phyloP scores from a whole-genome alignment of 2,797 vertebrate genomes.

The Artibeus jamaicensis region DNA sequence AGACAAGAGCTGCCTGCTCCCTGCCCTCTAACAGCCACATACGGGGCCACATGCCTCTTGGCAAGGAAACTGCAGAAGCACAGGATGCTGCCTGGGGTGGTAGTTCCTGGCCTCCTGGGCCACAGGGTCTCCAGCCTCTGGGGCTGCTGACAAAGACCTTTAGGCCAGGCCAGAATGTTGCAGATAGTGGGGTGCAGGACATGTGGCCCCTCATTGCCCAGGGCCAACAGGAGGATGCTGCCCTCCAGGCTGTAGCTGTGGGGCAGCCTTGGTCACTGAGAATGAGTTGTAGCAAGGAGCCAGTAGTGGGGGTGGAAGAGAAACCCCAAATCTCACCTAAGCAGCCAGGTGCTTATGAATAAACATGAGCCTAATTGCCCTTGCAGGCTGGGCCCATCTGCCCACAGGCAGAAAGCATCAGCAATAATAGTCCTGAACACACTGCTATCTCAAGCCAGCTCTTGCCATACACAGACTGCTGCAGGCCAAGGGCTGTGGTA shows the following conservation, averaged over 20 bases:
- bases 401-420: neutral
- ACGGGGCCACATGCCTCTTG: fast-evolving
- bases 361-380: neutral
- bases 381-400: neutral
- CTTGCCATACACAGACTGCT: neutral
- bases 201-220: neutral
- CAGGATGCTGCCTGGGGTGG: neutral
- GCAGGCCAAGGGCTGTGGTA: neutral
- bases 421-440: neutral
- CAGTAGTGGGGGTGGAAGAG: neutral
- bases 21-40: neutral
- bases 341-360: neutral
- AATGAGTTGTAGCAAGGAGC: neutral
- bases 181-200: neutral
- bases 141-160: neutral
- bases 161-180: neutral
- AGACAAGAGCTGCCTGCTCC: neutral
- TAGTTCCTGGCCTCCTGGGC: neutral
- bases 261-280: neutral
- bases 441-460: neutral
- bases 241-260: neutral
- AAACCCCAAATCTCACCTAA: neutral
- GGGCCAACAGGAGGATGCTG: neutral
- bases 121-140: neutral
- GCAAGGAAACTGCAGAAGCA: neutral